Evolutionary conservation across 2,888 invertebrate genomes (phyloP), one percentile per base, ranked within the genome.

Genomic region (Helleia helle): DNA sequence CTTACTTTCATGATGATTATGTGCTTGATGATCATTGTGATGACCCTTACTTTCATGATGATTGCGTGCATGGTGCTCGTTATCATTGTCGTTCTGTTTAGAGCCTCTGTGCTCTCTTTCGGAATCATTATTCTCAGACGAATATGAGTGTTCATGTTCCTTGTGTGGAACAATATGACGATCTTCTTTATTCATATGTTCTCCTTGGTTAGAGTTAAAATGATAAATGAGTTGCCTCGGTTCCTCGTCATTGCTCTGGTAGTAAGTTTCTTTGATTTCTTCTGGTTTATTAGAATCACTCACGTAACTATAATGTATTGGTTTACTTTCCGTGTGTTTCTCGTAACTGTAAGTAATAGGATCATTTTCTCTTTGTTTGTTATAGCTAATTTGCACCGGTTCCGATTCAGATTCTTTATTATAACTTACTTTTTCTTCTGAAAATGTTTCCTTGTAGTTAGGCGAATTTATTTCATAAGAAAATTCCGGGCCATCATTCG

Each of bases 401-500:
- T 76, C 70, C 1, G 67, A 61, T 37, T 70, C 58, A 1, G 71
- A 74, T 51, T 76, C 62, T 50, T 74, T 81, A 36, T 80, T 75
- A 43, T 79, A 83, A 27, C 64, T 74, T 9, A 79, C 53, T 36
- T 68, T 64, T 55, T 83, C 64, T 59, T 80, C 73, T 43, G 72
- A 73, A 31, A 65, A 65, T 3, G 73, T 73, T 56, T 83, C 81
- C 36, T 74, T 76, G 41, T 75, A 68, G 41, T 71, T 77, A 4
- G 83, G 83, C 1, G 70, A 59, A 50, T 74, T 71, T 15, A 75
- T 71, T 59, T 79, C 79, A 45, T 79, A 79, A 0, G 68, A 58
- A 31, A 74, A 61, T 53, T 77, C 77, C 6, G 77, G 75, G 39
- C 55, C 58, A 30, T 62, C 68, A 40, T 76, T 59, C 2, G 64